Conservation (phyloP, 2,113 vertebrate genomes). For the Syrrhaptes paradoxus region DNA sequence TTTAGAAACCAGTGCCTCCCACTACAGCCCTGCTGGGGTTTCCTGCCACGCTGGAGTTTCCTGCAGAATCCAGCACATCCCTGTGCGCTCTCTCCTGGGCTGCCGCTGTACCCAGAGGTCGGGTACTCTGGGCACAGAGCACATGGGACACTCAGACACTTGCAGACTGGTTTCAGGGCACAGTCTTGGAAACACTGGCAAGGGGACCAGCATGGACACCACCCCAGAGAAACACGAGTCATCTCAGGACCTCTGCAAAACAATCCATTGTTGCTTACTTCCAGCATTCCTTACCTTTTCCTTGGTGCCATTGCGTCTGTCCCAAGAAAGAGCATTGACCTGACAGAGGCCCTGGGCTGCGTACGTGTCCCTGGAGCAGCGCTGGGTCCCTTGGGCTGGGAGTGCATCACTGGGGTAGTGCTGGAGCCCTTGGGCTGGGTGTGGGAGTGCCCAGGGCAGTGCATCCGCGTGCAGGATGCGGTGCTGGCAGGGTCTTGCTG, state of each 20-base stretch:
- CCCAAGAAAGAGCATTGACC: neutral
- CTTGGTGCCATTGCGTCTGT: neutral
- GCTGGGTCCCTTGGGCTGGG: neutral
- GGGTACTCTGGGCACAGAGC: neutral
- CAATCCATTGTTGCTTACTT: neutral
- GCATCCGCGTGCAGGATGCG: accelerated
- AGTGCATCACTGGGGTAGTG: neutral
- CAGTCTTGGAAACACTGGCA: neutral
- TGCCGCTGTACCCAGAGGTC: neutral
- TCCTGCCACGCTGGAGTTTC: neutral
- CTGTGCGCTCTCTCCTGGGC: neutral
- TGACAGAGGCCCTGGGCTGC: neutral
- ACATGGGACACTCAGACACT: neutral
- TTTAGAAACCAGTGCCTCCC: neutral
- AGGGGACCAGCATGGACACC: neutral
- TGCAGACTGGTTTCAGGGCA: neutral
- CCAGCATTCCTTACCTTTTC: neutral
- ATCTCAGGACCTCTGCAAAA: neutral
- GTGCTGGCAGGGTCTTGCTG: neutral
- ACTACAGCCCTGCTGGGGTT: neutral
- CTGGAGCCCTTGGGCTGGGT: no score
- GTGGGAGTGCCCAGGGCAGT: neutral
- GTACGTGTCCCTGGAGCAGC: neutral
- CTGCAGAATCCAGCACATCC: neutral
- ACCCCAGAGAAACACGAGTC: neutral